Evolutionary conservation across 2,797 vertebrate species (phyloP).

Genomic region (Argyrosomus regius): DNA sequence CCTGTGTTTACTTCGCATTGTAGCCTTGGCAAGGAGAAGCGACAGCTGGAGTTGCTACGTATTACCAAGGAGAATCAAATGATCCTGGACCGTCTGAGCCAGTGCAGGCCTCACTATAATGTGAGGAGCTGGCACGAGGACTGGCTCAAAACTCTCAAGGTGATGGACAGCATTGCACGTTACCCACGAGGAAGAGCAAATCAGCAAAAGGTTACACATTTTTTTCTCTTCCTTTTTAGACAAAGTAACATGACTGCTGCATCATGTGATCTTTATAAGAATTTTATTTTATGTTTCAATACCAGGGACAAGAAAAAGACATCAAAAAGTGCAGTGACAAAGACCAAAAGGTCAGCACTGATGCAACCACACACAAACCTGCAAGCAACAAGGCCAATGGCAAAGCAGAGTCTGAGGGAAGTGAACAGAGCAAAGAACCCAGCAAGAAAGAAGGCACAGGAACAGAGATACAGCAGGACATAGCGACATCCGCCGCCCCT

Average conservation of each 20-base stretch:
- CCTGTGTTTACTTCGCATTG: conserved; percentile 26
- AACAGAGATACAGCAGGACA: not conserved
- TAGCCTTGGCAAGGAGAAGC: conserved; percentile 80
- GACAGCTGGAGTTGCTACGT: conserved; percentile 76
- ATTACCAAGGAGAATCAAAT: conserved; percentile 80
- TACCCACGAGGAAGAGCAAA: conserved; percentile 65
- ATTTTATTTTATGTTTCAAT: conserved; percentile 16
- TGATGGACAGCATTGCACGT: conserved; percentile 71
- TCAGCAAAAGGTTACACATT: conserved; percentile 45
- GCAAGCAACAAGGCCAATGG: not conserved
- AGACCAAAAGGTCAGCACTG: conserved; percentile 18
- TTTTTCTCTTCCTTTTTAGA: not conserved
- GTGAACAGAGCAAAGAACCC: not conserved
- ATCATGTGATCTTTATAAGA: not conserved
- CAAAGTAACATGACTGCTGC: not conserved
- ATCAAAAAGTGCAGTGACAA: not conserved
- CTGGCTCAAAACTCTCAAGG: conserved; percentile 76
- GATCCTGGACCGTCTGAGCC: conserved; percentile 77
- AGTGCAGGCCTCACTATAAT: conserved; percentile 75
- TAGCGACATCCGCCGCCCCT: not conserved
- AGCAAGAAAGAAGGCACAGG: not conserved
- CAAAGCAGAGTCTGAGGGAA: conserved; percentile 5
- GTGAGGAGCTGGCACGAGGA: conserved; percentile 80
- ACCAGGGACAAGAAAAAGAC: conserved; percentile 34
- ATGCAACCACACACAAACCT: not conserved